These are phyloP conservation scores for Poeciliopsis presidionis DNA, from an alignment of 2,797 vertebrate species.

Conservation along the genomic window DNA sequence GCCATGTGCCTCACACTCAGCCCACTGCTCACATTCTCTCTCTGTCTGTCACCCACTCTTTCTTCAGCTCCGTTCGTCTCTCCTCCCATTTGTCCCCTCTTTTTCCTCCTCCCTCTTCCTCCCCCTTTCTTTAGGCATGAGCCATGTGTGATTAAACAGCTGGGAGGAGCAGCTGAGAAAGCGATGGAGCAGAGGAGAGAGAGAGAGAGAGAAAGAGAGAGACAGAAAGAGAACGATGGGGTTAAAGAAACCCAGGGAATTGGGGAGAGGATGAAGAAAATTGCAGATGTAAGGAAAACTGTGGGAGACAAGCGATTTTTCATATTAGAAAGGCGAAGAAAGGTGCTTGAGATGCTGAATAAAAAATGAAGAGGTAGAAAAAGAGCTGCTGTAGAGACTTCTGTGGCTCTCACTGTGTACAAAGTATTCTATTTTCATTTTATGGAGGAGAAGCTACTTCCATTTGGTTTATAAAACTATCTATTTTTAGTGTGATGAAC, in stretches of 20 bases:
- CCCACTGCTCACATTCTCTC: constrained; percentile 68
- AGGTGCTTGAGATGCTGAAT: background rate
- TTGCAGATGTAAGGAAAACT: constrained; percentile 37
- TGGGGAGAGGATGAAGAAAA: constrained; percentile 23
- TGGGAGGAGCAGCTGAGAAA: constrained; percentile 82
- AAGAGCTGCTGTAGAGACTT: background rate
- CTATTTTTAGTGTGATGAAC: background rate
- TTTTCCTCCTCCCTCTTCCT: constrained; percentile 51
- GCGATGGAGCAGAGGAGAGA: constrained; percentile 19
- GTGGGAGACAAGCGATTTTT: constrained; percentile 44
- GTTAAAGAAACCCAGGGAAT: constrained; percentile 10
- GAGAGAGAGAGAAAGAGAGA: constrained; percentile 10
- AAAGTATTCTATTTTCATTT: background rate
- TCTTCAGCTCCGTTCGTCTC: constrained; percentile 63
- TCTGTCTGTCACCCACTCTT: constrained; percentile 65
- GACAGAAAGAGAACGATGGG: constrained; percentile 1
- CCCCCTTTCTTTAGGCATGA: constrained; percentile 81
- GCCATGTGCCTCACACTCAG: constrained; percentile 82
- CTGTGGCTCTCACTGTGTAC: background rate
- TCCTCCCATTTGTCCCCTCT: constrained; percentile 74
- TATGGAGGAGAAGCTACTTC: background rate
- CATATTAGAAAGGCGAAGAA: constrained; percentile 20
- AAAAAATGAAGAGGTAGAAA: constrained; percentile 1
- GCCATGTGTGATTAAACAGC: constrained; percentile 86
- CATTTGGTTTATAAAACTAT: background rate